A percentile compares a stretch with the other conserved stretches of the same genome.
These are phyloP conservation scores for Bergia puertoricense DNA, from an alignment of 92 coral and sea anemone genomes.

Conservation along the genomic window DNA sequence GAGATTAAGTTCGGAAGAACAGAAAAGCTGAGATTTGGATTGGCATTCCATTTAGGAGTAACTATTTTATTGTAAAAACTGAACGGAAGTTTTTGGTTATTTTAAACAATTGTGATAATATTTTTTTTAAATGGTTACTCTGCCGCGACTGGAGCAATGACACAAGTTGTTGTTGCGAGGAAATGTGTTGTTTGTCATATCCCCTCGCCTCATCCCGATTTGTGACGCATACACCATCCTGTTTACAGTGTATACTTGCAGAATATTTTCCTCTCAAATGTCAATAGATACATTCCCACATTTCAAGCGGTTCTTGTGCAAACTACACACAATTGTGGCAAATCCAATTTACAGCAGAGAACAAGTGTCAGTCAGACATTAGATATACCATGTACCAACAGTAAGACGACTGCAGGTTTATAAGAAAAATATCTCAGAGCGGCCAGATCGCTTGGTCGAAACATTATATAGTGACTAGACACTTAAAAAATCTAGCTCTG, in stretches of 20 bases:
- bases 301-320: too few relatives aligned
- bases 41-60: neutral
- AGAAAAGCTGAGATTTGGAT: conserved; percentile 7
- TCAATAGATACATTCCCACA: neutral
- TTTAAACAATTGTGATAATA: neutral
- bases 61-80: neutral
- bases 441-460: neutral
- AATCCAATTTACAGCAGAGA: neutral
- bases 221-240: neutral
- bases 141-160: neutral
- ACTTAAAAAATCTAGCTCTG: neutral
- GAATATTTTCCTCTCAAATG: neutral
- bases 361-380: neutral
- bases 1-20: neutral
- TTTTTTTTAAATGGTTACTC: neutral
- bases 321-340: too few relatives aligned
- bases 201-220: neutral
- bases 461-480: neutral
- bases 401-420: neutral
- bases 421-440: neutral
- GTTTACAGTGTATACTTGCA: neutral
- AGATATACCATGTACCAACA: neutral
- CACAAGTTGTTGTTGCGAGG: neutral
- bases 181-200: neutral
- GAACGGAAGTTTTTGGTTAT: neutral